Evolutionary conservation across 2,113 vertebrate genomes (phyloP), one percentile per base, ranked within the genome.

Genomic region (Reinhardtius hippoglossoides): DNA sequence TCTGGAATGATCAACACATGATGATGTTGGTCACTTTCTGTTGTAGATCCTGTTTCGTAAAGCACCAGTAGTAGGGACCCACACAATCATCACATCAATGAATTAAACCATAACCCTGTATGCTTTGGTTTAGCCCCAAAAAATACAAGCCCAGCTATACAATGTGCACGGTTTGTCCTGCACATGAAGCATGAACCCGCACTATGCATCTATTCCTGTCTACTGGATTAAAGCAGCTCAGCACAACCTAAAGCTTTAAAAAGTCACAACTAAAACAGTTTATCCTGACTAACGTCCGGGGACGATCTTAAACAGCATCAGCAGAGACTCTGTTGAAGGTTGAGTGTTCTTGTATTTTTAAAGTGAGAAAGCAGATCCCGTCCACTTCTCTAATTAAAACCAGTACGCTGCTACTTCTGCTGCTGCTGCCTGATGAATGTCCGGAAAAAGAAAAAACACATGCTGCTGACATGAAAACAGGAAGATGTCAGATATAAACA

Each of bases 401-500:
- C 62, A 44, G n/a, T 7, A 26, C 71, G 9, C 55, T 58, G n/a
- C 44, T n/a, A 9, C 52, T 3, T 4, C 40, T 18, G 40, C 59
- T 67, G 48, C 40, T 18, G 37, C 59, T 67, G 48, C 23, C 31
- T 37, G 8, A 70, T 14, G 21, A 44, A 63, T 15, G 62, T 48
- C 10, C 31, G 31, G 7, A 1, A 6, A 0, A 31, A 31, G 9
- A 50, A n/a, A 3, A 31, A 14, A 2, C 23, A 14, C 9, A 20
- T 16, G 60, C 35, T 40, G 42, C 62, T 26, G 62, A 65, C 24
- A 50, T 50, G 64, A 35, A 70, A 68, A 59, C 20, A 66, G 48
- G 42, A 72, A 82, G 69, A 78, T 73, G 60, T 26, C 61, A 31
- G 14, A 71, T 21, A 37, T 26, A 24, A 74, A 74, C 14, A 27